Percentiles rank a stretch among this genome's conserved stretches.
These are phyloP conservation scores for Periplaneta americana DNA, from an alignment of 1,140 invertebrate genomes.

Conservation along the genomic window DNA sequence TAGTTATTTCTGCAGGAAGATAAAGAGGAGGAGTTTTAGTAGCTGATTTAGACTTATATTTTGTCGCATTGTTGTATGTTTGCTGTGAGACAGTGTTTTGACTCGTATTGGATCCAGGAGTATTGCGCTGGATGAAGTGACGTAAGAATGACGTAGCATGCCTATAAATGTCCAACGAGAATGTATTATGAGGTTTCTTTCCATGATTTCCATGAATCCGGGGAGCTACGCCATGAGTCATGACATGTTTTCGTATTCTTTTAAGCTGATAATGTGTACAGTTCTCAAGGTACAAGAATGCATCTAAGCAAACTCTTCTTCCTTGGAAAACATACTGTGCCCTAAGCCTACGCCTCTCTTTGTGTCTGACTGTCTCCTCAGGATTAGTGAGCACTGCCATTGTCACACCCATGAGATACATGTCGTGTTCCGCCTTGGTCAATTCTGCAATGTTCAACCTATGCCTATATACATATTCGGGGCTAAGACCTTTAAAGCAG, in stretches of 20 bases:
- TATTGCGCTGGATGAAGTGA: constrained; percentile 58
- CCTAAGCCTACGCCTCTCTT: constrained; percentile 61
- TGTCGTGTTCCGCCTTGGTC: constrained; percentile 66
- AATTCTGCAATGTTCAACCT: constrained; percentile 71
- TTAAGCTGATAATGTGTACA: constrained; percentile 75
- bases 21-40: constrained; percentile 51
- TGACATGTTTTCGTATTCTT: constrained; percentile 68
- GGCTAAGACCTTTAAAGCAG: constrained; percentile 64
- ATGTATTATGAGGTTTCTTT: constrained; percentile 76
- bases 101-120: constrained; percentile 7
- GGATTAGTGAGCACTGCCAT: constrained; percentile 73
- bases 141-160: constrained; percentile 70
- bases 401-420: constrained; percentile 75
- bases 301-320: constrained; percentile 67
- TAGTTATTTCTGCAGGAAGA: constrained; percentile 59
- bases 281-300: constrained; percentile 74
- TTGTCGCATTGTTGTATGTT: background rate
- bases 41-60: constrained; percentile 30
- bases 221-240: constrained; percentile 70
- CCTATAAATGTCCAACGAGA: constrained; percentile 69
- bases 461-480: constrained; percentile 68
- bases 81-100: background rate
- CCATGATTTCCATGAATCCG: constrained; percentile 72
- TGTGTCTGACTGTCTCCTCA: constrained; percentile 62
- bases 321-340: constrained; percentile 69